A percentile compares a stretch with the other conserved stretches of the same genome.
These are phyloP conservation scores for Acanthiza pusilla DNA, from an alignment of 2,797 vertebrate genomes.

Conservation along the genomic window DNA sequence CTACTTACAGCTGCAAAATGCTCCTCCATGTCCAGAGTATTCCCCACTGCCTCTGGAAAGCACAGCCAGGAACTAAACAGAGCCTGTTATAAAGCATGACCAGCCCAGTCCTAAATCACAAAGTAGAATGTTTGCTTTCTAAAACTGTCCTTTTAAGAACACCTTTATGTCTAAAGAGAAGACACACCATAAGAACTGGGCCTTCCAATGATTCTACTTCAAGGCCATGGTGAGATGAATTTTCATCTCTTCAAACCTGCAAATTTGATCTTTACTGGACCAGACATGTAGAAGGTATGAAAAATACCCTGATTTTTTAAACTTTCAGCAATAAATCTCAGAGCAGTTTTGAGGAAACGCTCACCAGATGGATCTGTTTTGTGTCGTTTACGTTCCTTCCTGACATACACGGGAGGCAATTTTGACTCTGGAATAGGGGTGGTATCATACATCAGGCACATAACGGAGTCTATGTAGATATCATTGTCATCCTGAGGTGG, in stretches of 20 bases:
- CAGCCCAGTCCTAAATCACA: not conserved
- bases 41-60: not conserved
- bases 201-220: not conserved
- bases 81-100: not conserved
- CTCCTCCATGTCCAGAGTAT: not conserved
- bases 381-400: constrained; percentile 90
- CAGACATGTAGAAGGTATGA: not conserved
- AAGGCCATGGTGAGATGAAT: not conserved
- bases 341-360: not conserved
- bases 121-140: not conserved
- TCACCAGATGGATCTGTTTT: constrained; percentile 88
- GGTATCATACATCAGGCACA: constrained; percentile 92
- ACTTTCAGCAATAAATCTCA: not conserved
- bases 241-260: not conserved
- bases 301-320: not conserved
- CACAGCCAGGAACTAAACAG: not conserved
- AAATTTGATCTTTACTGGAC: not conserved
- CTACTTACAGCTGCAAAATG: not conserved
- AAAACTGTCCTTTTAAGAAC: not conserved
- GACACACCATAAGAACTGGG: not conserved
- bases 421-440: constrained; percentile 88
- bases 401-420: constrained; percentile 86
- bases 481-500: constrained; percentile 94
- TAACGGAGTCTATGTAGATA: constrained; percentile 92
- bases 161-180: not conserved